Base-by-base conservation (phyloP, 92 coral and sea anemone species). In the Epizoanthus stellaris region DNA sequence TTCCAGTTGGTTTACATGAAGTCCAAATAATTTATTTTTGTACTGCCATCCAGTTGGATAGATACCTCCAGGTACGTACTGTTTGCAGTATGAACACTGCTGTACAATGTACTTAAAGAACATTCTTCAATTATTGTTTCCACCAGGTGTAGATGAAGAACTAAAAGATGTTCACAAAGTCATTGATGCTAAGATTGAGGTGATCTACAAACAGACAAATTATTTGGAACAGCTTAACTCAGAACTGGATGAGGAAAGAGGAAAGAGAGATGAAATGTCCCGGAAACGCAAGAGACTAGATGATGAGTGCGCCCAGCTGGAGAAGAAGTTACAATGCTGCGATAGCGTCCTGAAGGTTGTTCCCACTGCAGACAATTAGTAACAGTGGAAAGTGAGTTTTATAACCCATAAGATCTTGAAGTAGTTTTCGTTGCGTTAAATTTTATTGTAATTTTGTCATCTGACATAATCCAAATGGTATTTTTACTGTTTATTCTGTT, bases 221-320 rank as follows among this genome's bases (percentile, higher is more conserved):
- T 40, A 63, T 70, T 38, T 79, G 54, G 83, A 79, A 45, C 60
- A 63, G 17, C 59, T 79, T 1, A 79, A 79, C 21, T 36, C 23
- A 10, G 72, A 79, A 64, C 83, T 79, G 11, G 54, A 42, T 23
- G 39, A 79, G 52, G 10, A 49, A 17, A 45, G 49, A 14, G 57
- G 19, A 8, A 63, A 45, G 57, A 63, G 16, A 58, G 83, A 11
- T 9, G 43, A 57, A 43, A 16, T 25, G 3, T 21, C 65, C 13
- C 9, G 30, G 45, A 79, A 79, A 42, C 21, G 83, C 47, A 79
- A 79, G 73, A 70, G 60, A 17, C 45, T 79, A 4, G 83, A 79
- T 2, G 83, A 79, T 5, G 83, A 63, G 42, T 54, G 30, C 15
- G 16, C 17, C 7, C 16, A 43, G 3, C 59, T 72, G 15, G 17